Percentiles rank a stretch among this genome's conserved stretches.
phyloP scores from a whole-genome alignment of 2,113 vertebrate species.

The Lutjanus erythropterus region DNA sequence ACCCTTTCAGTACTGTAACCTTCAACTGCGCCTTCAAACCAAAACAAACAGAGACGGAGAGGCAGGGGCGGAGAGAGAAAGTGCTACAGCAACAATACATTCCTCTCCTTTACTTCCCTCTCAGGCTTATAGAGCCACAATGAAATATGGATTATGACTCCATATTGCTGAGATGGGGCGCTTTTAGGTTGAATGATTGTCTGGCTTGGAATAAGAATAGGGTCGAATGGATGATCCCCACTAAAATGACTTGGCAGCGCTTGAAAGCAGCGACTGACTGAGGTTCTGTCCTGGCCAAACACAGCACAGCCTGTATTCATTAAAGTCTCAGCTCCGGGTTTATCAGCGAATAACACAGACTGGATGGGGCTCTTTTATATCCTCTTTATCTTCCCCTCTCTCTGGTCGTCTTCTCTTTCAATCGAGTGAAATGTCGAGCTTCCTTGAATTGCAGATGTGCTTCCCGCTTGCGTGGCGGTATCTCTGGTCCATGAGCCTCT shows the following conservation, averaged over 20 bases:
- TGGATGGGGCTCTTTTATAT: slow-evolving; percentile 50
- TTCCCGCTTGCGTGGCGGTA: slow-evolving; percentile 20
- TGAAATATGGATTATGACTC: slow-evolving; percentile 72
- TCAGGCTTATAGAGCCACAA: slow-evolving; percentile 32
- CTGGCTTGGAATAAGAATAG: slow-evolving; percentile 65
- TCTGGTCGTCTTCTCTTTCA: slow-evolving; percentile 27
- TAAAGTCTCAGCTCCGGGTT: slow-evolving; percentile 68
- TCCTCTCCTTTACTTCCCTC: slow-evolving; percentile 15
- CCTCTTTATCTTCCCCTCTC: slow-evolving; percentile 49
- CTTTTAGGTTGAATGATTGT: slow-evolving; percentile 67
- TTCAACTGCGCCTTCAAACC: slow-evolving; percentile 63
- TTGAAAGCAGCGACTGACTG: slow-evolving; percentile 74
- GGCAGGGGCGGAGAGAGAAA: slow-evolving; percentile 3
- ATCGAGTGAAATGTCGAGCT: slow-evolving; percentile 55
- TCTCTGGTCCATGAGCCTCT: slow-evolving; percentile 31
- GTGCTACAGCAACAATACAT: slow-evolving; percentile 17
- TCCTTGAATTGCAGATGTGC: slow-evolving; percentile 62
- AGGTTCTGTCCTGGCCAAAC: slow-evolving; percentile 64
- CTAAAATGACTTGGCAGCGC: slow-evolving; percentile 80
- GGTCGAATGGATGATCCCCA: slow-evolving; percentile 71
- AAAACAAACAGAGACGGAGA: slow-evolving; percentile 67
- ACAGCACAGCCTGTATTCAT: slow-evolving; percentile 71
- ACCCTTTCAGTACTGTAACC: slow-evolving; percentile 72
- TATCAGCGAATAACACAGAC: slow-evolving; percentile 70
- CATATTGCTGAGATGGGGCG: slow-evolving; percentile 49